Conservation (phyloP, 2,797 vertebrate genomes). For the Micromesistius poutassou region DNA sequence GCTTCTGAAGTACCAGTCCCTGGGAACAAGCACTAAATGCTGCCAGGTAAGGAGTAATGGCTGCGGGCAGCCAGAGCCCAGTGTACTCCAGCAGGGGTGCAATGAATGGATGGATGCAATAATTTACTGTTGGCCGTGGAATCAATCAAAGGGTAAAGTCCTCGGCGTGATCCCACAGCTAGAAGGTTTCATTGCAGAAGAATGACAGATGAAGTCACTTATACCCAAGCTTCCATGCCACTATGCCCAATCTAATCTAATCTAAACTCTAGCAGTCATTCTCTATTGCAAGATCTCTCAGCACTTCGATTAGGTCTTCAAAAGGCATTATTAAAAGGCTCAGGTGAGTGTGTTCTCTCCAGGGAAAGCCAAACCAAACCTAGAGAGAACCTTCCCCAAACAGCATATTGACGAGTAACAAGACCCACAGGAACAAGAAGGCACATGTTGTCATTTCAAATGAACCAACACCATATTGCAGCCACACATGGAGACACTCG, state of each 20-base stretch:
- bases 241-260: neutral
- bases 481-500: neutral
- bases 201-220: neutral
- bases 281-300: neutral
- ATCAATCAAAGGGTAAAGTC: neutral
- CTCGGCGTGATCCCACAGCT: too few species aligned
- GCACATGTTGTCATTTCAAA: neutral
- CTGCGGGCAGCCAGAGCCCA: neutral
- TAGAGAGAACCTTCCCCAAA: neutral
- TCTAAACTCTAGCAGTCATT: neutral
- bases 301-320: neutral
- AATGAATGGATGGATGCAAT: neutral
- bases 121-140: neutral
- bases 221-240: neutral
- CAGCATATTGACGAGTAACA: neutral
- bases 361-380: neutral
- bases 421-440: neutral
- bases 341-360: neutral
- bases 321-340: neutral
- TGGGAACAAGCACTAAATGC: too few species aligned
- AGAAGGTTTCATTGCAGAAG: neutral
- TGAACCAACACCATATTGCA: neutral
- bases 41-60: too few species aligned
- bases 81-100: neutral
- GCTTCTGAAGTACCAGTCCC: neutral